Evolutionary conservation across 1,140 invertebrate genomes (phyloP), one percentile per base, ranked within the genome.

Genomic region (Diabrotica virgifera): DNA sequence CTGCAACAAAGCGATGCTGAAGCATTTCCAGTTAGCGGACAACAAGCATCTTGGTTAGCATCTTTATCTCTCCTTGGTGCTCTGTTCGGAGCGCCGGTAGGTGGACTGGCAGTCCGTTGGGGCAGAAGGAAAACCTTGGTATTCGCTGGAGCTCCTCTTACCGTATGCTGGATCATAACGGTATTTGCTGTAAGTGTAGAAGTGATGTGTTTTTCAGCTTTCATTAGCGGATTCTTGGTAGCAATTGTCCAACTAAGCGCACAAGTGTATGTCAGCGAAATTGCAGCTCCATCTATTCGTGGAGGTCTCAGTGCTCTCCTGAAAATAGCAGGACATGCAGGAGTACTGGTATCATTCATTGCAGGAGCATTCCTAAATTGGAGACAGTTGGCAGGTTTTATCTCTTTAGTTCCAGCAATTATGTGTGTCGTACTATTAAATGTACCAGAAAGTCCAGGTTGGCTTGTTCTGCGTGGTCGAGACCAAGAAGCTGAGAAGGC

Each of bases 241-340:
- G 90, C 89, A 38, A 86, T 92, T 58, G 87, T 92, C 52, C 87
- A 90, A 53, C 87, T 92, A 79, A 88, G 90, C 11, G 89, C 90
- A 40, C 90, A 92, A 84, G 72, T 95, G 61, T 96, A 96, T 80
- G 88, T 96, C 66, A 93, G 91, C 62, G 94, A 97, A 83, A 94
- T 94, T 71, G 90, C 93, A 10, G 87, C 92, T 40, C 90, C 93
- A 11, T 87, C 90, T 58, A 90, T 94, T 62, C 80, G 94, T 70
- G 94, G 94, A 2, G 89, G 90, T 66, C 82, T 96, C 14, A 93
- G 91, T 69, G 90, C 93, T 7, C 86, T 93, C 66, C 81, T 92
- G 52, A 95, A 96, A 80, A 86, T 95, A 50, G 85, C 89, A 62
- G 89, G 90, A n/a, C 91, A 93, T 73, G 83, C 93, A 37, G 94